Evolutionary conservation across 2,888 invertebrate genomes (phyloP).

Genomic region (Sesamia inferens): DNA sequence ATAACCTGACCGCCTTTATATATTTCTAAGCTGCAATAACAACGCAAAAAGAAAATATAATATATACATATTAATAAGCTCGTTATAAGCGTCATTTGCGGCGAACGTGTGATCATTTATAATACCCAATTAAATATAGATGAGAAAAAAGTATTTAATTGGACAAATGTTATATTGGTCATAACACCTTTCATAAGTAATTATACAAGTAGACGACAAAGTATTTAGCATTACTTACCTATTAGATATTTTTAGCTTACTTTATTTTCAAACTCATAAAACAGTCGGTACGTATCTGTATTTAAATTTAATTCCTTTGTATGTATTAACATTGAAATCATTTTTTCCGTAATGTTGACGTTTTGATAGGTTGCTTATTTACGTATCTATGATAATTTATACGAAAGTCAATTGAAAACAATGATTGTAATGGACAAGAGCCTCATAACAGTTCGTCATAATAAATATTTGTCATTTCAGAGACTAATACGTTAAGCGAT

Average conservation of each 20-base stretch:
- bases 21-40: constrained; percentile 16
- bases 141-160: constrained; percentile 55
- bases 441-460: constrained; percentile 33
- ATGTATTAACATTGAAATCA: constrained; percentile 16
- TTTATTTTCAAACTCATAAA: constrained; percentile 27
- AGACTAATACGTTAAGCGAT: constrained; percentile 2
- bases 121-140: constrained; percentile 50
- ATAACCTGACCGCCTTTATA: not conserved
- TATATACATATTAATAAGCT: constrained; percentile 49
- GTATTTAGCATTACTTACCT: constrained; percentile 29
- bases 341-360: not conserved
- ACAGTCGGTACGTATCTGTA: constrained; percentile 17
- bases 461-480: constrained; percentile 41
- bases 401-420: constrained; percentile 23
- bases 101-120: constrained; percentile 54
- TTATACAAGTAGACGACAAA: constrained; percentile 34
- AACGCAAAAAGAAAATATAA: constrained; percentile 26
- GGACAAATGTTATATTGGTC: constrained; percentile 51
- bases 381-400: constrained; percentile 13
- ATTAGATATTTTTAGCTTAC: constrained; percentile 30
- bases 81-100: constrained; percentile 50
- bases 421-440: constrained; percentile 24
- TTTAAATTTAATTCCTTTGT: constrained; percentile 25
- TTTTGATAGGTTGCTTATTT: constrained; percentile 38
- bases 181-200: constrained; percentile 59